These are phyloP conservation scores for Hystrix cristata DNA, from an alignment of 2,113 vertebrate genomes.

Conservation along the genomic window DNA sequence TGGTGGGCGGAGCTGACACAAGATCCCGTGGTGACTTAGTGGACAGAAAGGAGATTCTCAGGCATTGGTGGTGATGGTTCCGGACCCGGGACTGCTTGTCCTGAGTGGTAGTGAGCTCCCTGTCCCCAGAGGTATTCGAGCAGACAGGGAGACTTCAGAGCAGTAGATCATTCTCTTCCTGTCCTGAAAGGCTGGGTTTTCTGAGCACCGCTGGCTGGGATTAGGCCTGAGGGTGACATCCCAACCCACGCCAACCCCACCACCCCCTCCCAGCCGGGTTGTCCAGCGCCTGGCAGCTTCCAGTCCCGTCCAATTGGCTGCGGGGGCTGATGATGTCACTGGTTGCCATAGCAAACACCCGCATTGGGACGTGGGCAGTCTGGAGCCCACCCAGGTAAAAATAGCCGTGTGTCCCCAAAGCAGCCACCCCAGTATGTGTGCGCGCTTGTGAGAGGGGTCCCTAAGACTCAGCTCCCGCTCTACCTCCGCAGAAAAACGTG, in stretches of 20 bases:
- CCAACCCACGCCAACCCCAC: neutral
- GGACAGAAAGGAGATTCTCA: neutral
- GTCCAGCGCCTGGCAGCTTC: neutral
- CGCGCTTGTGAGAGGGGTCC: neutral
- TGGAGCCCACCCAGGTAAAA: slow-evolving; percentile 73
- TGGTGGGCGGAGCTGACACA: neutral
- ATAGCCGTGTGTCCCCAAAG: slow-evolving; percentile 44
- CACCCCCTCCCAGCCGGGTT: neutral
- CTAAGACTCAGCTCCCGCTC: neutral
- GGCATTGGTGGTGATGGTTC: neutral
- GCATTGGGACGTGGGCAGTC: slow-evolving; percentile 72
- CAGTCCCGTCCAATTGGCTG: slow-evolving; percentile 59
- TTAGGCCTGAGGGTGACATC: rapidly evolving
- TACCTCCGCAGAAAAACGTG: neutral
- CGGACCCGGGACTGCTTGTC: neutral
- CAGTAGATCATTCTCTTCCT: neutral
- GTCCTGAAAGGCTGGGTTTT: neutral
- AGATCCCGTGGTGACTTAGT: neutral
- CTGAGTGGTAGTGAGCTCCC: neutral
- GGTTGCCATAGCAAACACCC: slow-evolving; percentile 84
- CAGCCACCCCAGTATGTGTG: neutral
- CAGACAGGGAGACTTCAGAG: neutral
- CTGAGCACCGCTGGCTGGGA: neutral
- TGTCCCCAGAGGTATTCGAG: neutral
- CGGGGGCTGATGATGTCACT: slow-evolving; percentile 79